A percentile compares a stretch with the other conserved stretches of the same genome.
Conservation (phyloP, 2,888 invertebrate species). For the Resseliella maxima region DNA sequence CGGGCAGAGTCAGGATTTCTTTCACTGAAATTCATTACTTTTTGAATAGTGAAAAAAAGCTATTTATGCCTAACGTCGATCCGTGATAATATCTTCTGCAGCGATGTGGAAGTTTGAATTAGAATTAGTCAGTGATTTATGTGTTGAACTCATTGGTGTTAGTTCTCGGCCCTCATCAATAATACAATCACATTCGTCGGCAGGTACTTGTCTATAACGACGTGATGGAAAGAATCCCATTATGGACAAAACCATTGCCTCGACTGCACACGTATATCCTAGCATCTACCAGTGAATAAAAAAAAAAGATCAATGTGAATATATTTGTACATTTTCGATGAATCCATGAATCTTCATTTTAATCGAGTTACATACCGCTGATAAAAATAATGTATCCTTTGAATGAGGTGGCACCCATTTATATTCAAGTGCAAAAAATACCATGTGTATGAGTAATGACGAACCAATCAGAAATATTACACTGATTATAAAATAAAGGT, state of each 20-base stretch:
- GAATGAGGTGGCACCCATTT: conserved; percentile 79
- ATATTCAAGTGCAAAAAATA: conserved; percentile 74
- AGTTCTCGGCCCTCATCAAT: conserved; percentile 69
- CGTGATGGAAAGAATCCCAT: conserved; percentile 72
- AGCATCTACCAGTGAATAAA: conserved; percentile 68
- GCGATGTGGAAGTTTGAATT: conserved; percentile 43
- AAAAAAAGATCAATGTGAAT: background rate
- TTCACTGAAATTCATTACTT: background rate
- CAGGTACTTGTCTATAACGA: conserved; percentile 72
- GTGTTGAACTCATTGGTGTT: conserved; percentile 68
- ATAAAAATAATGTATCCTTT: conserved; percentile 76
- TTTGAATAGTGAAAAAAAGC: background rate
- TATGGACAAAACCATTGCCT: conserved; percentile 71
- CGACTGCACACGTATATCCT: conserved; percentile 73
- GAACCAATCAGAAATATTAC: conserved; percentile 78
- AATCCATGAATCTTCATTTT: background rate
- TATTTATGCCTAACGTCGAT: conserved; percentile 32
- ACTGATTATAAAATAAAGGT: conserved; percentile 79
- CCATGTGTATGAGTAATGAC: conserved; percentile 76
- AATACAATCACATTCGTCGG: conserved; percentile 73
- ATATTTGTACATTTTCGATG: too few species aligned
- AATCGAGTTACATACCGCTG: conserved; percentile 70
- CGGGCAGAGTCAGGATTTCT: background rate
- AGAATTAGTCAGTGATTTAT: conserved; percentile 41
- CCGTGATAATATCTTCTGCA: conserved; percentile 29